Evolutionary conservation across 2,113 vertebrate species (phyloP), one percentile per base, ranked within the genome.

Genomic region (Poeciliopsis occidentalis): DNA sequence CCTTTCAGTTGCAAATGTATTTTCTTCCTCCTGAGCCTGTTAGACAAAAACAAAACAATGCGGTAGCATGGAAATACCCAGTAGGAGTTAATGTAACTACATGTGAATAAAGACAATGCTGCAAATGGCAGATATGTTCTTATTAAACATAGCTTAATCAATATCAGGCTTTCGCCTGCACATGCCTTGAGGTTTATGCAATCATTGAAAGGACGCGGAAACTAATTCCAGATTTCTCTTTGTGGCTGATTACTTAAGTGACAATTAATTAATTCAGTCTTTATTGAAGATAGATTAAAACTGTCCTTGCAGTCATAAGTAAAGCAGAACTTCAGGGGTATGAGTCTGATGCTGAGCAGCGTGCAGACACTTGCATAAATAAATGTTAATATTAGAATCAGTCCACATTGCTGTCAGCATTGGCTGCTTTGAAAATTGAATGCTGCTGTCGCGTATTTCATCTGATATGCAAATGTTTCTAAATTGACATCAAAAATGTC

Each of bases 391-490:
- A 85, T 85, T 78, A 87, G 77, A 78, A 84, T 69, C 67, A 19
- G n/a, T 67, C 64, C 13, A 67, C 73, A 67, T 62, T 87, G 68
- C 71, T 84, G 79, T 77, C 83, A 84, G 83, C 71, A 47, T 78
- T 61, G 31, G 30, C 51, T 76, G 69, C 51, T 67, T 82, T 75
- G 51, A 72, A 68, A 51, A 60, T 69, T 73, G 67, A 87, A 86
- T 79, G 79, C 63, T 72, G 67, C 77, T 90, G 83, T 88, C 17
- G 79, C 64, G 66, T 75, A 41, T 81, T 84, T 82, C 67, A 80
- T 84, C 69, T 87, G 73, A 83, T 81, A 80, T 81, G 81, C 67
- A 85, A 80, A 88, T 85, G 32, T 83, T 82, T 80, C 73, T 71
- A 65, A 80, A 44, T 72, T 65, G 63, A 73, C 79, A 61, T 75